Percentiles rank a stretch among this genome's conserved stretches.
Conservation (phyloP, 2,113 vertebrate species). For the Geothlypis trichas region DNA sequence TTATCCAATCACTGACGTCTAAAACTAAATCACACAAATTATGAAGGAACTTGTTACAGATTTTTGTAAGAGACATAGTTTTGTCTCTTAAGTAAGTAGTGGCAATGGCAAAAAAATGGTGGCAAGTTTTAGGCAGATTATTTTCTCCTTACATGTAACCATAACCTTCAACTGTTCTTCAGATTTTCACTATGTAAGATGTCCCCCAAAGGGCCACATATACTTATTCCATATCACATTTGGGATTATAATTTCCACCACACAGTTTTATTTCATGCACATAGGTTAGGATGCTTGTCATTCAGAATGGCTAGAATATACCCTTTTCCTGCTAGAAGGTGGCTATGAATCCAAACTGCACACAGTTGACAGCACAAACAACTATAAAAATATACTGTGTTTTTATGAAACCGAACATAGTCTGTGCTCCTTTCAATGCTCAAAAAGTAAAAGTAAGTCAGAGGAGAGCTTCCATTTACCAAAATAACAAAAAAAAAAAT, state of each 20-base stretch:
- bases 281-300: neutral
- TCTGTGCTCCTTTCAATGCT: neutral
- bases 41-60: neutral
- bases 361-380: neutral
- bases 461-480: neutral
- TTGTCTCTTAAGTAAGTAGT: neutral
- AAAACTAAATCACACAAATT: neutral
- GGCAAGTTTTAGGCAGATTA: neutral
- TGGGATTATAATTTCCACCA: neutral
- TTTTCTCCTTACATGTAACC: neutral
- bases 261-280: neutral
- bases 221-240: neutral
- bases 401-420: neutral
- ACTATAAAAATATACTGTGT: neutral
- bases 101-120: neutral
- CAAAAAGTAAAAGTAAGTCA: neutral
- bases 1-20: neutral
- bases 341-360: neutral
- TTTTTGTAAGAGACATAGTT: rapidly evolving
- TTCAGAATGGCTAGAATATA: neutral
- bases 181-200: neutral
- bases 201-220: neutral
- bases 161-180: neutral
- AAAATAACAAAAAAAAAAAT: neutral
- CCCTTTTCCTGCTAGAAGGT: neutral